phyloP scores from a whole-genome alignment of 1,140 invertebrate species.

The Spodoptera litura region DNA sequence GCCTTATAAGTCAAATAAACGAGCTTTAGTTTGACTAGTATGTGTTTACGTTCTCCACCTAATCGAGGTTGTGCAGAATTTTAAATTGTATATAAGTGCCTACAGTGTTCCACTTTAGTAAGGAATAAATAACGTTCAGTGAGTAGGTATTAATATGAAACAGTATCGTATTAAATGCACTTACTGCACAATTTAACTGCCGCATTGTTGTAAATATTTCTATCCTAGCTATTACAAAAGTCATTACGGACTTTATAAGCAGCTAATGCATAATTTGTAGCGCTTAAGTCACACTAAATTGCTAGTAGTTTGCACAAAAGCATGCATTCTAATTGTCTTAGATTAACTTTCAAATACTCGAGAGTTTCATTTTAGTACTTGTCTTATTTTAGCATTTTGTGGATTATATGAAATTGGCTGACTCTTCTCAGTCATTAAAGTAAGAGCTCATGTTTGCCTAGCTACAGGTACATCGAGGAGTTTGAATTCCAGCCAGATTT shows the following conservation, averaged over 20 bases:
- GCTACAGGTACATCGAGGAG: too few species aligned
- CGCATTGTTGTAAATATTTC: slow-evolving; percentile 4
- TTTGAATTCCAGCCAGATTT: too few species aligned
- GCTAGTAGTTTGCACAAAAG: slow-evolving; percentile 23
- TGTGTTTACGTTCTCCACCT: slow-evolving; percentile 9
- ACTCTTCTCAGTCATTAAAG: too few species aligned
- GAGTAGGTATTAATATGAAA: neutral
- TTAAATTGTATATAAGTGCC: neutral
- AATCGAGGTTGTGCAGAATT: neutral
- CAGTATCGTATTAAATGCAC: neutral
- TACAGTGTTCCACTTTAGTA: neutral
- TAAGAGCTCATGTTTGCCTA: too few species aligned
- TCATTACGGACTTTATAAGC: slow-evolving; percentile 22
- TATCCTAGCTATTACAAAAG: neutral
- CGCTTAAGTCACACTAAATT: slow-evolving; percentile 10
- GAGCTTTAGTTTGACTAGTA: slow-evolving; percentile 7
- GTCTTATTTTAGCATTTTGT: neutral
- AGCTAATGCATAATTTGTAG: slow-evolving; percentile 24
- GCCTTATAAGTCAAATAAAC: slow-evolving; percentile 6
- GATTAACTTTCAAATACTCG: slow-evolving; percentile 28
- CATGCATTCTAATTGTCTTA: slow-evolving; percentile 16
- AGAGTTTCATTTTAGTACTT: slow-evolving; percentile 1
- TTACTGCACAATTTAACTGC: neutral
- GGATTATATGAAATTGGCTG: neutral
- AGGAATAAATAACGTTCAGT: too few species aligned